These are phyloP conservation scores for Carcharodon carcharias DNA, from an alignment of 2,797 vertebrate species.

Conservation along the genomic window DNA sequence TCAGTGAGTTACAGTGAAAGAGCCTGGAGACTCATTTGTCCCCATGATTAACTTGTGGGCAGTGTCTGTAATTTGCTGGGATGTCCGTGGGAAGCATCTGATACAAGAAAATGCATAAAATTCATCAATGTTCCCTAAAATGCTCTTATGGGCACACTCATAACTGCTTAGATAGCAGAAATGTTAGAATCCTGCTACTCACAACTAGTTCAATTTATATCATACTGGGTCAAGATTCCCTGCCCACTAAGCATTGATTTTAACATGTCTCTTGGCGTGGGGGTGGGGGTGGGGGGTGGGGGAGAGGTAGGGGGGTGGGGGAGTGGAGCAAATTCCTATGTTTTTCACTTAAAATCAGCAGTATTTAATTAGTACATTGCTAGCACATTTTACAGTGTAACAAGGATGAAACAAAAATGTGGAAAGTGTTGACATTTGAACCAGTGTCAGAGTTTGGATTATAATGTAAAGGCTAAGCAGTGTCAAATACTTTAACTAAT, in stretches of 20 bases:
- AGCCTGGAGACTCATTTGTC: background rate
- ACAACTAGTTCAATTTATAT: background rate
- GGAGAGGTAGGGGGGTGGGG: no score
- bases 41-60: background rate
- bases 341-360: background rate
- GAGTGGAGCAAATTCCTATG: background rate
- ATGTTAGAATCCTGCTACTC: background rate
- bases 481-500: slow-evolving; percentile 21
- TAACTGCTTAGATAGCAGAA: background rate
- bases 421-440: slow-evolving; percentile 23
- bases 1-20: background rate
- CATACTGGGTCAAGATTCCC: background rate
- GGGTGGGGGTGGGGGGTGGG: background rate
- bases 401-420: slow-evolving; percentile 7
- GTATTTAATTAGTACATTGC: background rate
- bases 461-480: slow-evolving; percentile 12
- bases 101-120: background rate
- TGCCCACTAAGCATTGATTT: background rate
- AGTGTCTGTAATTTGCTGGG: background rate
- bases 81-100: background rate
- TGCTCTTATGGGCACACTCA: background rate
- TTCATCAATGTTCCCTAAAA: background rate
- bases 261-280: background rate
- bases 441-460: background rate
- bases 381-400: background rate